phyloP scores from a whole-genome alignment of 2,113 vertebrate species.

The Phasianus colchicus region DNA sequence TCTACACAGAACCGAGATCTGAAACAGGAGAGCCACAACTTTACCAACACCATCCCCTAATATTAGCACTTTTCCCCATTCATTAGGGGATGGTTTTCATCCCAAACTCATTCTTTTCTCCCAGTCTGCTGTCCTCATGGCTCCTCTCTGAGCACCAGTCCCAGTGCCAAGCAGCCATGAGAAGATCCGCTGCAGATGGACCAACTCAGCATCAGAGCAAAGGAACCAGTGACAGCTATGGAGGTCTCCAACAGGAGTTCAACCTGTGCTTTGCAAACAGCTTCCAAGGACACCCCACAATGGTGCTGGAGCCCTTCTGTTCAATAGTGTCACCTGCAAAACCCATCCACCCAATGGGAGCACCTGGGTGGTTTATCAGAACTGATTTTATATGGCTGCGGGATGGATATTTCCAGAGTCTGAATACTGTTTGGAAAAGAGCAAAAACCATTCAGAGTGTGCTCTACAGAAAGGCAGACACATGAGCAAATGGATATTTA shows the following conservation, averaged over 20 bases:
- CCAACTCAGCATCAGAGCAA: no score
- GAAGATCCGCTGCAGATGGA: neutral
- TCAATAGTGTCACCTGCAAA: neutral
- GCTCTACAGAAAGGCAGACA: neutral
- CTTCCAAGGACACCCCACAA: neutral
- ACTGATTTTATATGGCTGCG: neutral
- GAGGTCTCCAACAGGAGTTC: neutral
- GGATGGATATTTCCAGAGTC: neutral
- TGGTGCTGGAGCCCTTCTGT: neutral
- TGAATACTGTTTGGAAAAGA: neutral
- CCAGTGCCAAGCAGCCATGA: neutral
- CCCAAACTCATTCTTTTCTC: neutral
- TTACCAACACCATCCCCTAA: neutral
- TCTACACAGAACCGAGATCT: neutral
- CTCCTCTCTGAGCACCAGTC: neutral
- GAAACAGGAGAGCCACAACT: neutral
- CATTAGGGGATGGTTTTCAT: neutral
- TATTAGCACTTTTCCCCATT: neutral
- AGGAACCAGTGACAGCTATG: no score
- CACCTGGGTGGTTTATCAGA: neutral
- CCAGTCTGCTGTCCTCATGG: neutral
- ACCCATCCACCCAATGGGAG: neutral
- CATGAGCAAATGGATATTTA: constrained; percentile 23
- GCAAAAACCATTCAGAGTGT: neutral
- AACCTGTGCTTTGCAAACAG: neutral